Evolutionary conservation across 2,797 vertebrate genomes (phyloP), one percentile per base, ranked within the genome.

Genomic region (Pantherophis vulpinus): DNA sequence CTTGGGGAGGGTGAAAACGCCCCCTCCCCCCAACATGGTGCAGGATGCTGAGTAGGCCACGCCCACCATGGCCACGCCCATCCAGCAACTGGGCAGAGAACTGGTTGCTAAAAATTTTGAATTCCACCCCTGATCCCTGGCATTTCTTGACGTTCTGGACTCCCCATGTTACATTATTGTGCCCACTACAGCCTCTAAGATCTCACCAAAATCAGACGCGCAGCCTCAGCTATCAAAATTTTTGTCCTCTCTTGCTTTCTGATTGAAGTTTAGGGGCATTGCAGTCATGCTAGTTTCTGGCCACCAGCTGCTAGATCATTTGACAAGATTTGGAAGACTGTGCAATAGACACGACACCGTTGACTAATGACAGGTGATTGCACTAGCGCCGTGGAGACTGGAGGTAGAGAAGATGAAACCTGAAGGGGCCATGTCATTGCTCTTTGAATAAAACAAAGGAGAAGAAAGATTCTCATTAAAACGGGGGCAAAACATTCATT

Each of bases 401-500:
- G 63, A 70, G 10, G 63, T 63, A 58, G 20, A 42, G 32, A n/a
- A 25, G 25, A 63, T 58, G 5, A 88, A 27, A 58, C 70, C 70
- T 88, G 37, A 16, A 37, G 51, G n/a, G 47, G 63, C 3, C 42
- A 54, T 54, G 59, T 27, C 37, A 37, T 42, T 59, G 54, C 83
- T 20, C 25, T 27, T 70, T 60, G 87, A 89, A 83, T 51, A 9
- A 88, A 86, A 55, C 14, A 87, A 16, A 51, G 51, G 27, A 93
- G 88, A 29, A 94, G 95, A 95, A 94, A 88, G 91, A 93, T 70
- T 91, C 92, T 93, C 96, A 87, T 92, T 94, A 95, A 97, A 97
- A 97, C 96, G 97, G 97, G 29, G 42, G 12, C 32, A n/a, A 94
- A 93, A 95, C 92, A 96, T 97, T 96, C 12, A 94, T 74, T 95